Percentiles rank a stretch among this genome's conserved stretches.
Evolutionary conservation across 2,113 vertebrate genomes (phyloP).

Genomic region (Cheilinus undulatus): DNA sequence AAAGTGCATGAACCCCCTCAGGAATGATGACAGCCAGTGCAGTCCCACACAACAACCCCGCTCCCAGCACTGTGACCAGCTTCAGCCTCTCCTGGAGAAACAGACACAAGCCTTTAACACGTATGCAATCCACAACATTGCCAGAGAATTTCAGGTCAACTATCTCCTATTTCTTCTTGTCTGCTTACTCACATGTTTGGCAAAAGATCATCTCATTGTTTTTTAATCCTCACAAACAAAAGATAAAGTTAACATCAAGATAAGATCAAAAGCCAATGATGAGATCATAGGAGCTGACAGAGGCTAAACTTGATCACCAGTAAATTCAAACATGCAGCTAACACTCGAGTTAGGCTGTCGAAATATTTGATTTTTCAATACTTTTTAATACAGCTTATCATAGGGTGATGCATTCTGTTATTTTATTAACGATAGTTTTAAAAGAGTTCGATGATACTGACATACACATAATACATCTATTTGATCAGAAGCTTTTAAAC

Average conservation of each 20-base stretch:
- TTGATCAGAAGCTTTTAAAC: no score
- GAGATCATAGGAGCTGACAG: neutral
- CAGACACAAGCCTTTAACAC: no score
- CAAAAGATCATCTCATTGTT: neutral
- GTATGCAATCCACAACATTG: no score
- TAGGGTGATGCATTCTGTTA: no score
- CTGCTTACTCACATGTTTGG: neutral
- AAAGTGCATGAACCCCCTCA: slow-evolving; percentile 97
- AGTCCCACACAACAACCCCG: slow-evolving; percentile 96
- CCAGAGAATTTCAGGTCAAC: no score
- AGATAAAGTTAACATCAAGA: neutral
- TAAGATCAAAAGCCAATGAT: neutral
- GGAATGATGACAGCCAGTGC: slow-evolving; percentile 97
- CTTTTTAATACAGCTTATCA: no score
- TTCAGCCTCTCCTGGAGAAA: slow-evolving; percentile 91
- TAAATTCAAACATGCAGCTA: neutral
- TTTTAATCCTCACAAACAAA: neutral
- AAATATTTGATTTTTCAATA: no score
- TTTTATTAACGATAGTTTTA: no score
- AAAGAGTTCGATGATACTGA: no score
- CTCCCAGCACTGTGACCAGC: slow-evolving; percentile 95
- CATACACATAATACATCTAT: no score
- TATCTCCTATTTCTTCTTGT: no score
- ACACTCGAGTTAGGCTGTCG: no score
- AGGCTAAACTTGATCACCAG: neutral